Percentiles rank a stretch among this genome's conserved stretches.
Evolutionary conservation across 2,113 vertebrate species (phyloP).

Genomic region (Gallinago media): DNA sequence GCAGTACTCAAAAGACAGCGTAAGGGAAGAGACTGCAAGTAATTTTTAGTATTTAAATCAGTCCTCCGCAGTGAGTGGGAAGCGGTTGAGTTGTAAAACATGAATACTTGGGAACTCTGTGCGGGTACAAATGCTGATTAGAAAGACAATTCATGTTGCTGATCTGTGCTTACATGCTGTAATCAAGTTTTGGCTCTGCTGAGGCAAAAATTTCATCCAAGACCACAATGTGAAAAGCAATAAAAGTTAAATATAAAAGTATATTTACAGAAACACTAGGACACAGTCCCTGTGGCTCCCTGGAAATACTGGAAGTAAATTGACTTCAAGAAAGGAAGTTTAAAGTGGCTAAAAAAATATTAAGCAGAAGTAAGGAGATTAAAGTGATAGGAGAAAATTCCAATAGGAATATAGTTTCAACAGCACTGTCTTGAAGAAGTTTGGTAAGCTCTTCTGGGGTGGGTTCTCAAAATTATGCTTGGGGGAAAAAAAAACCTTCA

Average conservation of each 20-base stretch:
- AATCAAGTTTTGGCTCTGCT: not conserved
- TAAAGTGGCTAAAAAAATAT: not conserved
- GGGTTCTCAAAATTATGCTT: not conserved
- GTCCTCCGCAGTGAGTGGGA: not conserved
- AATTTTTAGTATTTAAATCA: not conserved
- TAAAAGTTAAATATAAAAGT: not conserved
- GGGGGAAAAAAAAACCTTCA: not conserved
- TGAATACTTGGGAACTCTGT: not conserved
- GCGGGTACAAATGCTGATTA: not conserved
- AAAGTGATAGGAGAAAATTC: not conserved
- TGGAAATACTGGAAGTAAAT: not conserved
- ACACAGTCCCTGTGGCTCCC: not conserved
- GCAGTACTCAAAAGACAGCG: not conserved
- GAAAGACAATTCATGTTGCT: not conserved
- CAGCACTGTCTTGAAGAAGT: not conserved
- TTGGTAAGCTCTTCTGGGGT: not conserved
- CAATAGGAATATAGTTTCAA: not conserved
- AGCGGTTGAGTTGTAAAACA: not conserved
- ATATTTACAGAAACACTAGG: not conserved
- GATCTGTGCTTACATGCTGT: not conserved
- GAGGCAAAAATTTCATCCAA: not conserved
- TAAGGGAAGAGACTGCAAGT: not conserved
- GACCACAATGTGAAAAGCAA: not conserved
- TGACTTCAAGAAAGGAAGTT: not conserved
- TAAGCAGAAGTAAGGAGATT: not conserved